Percentiles rank a stretch among this genome's conserved stretches.
Conservation (phyloP, 2,113 vertebrate genomes). For the Leptosomus discolor region DNA sequence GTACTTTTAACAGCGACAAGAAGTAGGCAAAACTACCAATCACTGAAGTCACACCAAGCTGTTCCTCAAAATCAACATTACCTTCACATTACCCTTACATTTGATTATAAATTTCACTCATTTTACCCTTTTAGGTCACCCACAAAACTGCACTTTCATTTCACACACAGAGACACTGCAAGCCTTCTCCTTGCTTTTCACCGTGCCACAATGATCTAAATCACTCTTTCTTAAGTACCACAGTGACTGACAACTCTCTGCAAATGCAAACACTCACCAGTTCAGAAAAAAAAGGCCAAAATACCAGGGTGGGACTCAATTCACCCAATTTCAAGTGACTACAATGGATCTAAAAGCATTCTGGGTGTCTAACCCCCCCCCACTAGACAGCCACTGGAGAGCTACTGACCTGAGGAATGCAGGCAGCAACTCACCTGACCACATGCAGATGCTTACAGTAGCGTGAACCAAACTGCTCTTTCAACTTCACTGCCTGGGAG, state of each 20-base stretch:
- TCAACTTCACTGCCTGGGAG: background rate
- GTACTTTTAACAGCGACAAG: background rate
- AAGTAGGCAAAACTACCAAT: background rate
- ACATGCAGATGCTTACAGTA: background rate
- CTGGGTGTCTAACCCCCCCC: too few relatives aligned
- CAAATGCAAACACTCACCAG: background rate
- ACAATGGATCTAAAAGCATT: background rate
- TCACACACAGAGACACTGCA: background rate
- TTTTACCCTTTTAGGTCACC: background rate
- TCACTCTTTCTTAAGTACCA: background rate
- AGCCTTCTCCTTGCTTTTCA: background rate
- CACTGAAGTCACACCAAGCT: background rate
- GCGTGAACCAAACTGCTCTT: background rate
- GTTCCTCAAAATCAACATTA: background rate
- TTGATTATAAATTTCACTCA: background rate
- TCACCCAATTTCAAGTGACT: background rate
- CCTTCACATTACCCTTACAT: rapidly evolving
- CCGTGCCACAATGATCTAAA: background rate
- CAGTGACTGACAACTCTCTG: background rate
- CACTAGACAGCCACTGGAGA: background rate
- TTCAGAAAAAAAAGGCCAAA: background rate
- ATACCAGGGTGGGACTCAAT: background rate
- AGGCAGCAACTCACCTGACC: background rate
- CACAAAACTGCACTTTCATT: background rate
- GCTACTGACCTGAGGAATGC: rapidly evolving